These are phyloP conservation scores for Forbesichthys papilliferus DNA, from an alignment of 2,113 vertebrate genomes.

Conservation along the genomic window DNA sequence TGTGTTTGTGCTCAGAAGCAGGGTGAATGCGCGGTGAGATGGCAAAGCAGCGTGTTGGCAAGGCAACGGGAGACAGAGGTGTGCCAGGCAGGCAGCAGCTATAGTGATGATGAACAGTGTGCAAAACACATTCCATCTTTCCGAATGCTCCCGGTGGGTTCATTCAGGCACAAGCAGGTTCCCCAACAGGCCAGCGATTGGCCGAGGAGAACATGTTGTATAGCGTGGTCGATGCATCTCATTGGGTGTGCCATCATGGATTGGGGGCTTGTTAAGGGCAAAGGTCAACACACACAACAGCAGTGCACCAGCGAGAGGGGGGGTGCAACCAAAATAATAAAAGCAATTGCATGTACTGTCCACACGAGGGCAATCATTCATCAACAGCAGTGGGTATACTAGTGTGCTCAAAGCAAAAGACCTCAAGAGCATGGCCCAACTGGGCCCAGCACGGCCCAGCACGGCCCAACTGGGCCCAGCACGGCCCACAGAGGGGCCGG, in stretches of 20 bases:
- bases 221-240: neutral
- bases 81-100: slow-evolving; percentile 2
- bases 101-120: too few species aligned
- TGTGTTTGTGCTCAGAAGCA: slow-evolving; percentile 2
- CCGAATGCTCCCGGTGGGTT: too few species aligned
- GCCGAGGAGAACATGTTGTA: too few species aligned
- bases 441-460: too few species aligned
- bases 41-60: slow-evolving; percentile 17
- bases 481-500: neutral
- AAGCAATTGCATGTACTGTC: too few species aligned
- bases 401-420: too few species aligned
- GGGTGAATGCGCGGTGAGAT: slow-evolving; percentile 12
- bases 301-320: neutral
- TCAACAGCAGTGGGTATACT: neutral
- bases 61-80: slow-evolving; percentile 19
- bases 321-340: too few species aligned
- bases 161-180: too few species aligned
- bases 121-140: too few species aligned
- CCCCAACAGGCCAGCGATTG: too few species aligned
- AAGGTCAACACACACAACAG: neutral
- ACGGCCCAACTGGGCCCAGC: too few species aligned
- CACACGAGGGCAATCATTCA: neutral
- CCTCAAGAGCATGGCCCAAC: too few species aligned
- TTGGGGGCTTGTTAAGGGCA: slow-evolving; percentile 9
- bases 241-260: slow-evolving; percentile 55